Base-by-base conservation (phyloP, 2,113 vertebrate genomes). In the Panurus biarmicus region DNA sequence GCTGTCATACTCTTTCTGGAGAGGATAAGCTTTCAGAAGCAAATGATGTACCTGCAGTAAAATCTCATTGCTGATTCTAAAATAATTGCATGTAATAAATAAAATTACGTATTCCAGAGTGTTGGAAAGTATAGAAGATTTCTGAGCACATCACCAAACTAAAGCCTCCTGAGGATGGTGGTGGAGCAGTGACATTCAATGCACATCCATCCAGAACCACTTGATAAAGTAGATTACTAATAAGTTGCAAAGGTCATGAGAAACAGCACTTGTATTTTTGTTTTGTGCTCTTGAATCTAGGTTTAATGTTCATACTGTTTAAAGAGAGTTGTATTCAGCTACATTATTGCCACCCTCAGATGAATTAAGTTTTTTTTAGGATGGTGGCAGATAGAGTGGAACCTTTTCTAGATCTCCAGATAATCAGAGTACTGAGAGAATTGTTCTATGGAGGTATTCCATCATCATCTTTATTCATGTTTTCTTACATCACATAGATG, bases 231-330 rank as follows among this genome's bases (percentile, higher is more conserved):
- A 87, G 82, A 62, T 83, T 88, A 42, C 42, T 94, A 70, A 62
- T 61, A 74, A 85, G n/a, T 93, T 92, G 38, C 60, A 94, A 90
- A 94, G 74, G 71, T 89, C 71, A 76, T 54, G 64, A 69, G 66
- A 91, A 89, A 29, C 15, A 28, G 11, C 2, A 2, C 10, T 17
- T 25, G 17, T 25, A 1, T 8, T n/a, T 45, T 79, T 33, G 11
- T 51, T 70, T 36, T 25, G 15, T 83, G 20, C 35, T 62, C 44
- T 80, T 80, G 19, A 62, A 44, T 61, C 33, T 5, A 2, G 6
- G 5, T 80, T 86, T 70, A 20, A 40, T 71, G 19, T 50, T 69
- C 31, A 13, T 33, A 21, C 26, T 81, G 20, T 14, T 4, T 69
- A 54, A 56, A 51, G 44, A 64, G 40, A 11, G 2, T 71, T 87